Conservation (phyloP, 2,113 vertebrate species). For the Xiphias gladius region DNA sequence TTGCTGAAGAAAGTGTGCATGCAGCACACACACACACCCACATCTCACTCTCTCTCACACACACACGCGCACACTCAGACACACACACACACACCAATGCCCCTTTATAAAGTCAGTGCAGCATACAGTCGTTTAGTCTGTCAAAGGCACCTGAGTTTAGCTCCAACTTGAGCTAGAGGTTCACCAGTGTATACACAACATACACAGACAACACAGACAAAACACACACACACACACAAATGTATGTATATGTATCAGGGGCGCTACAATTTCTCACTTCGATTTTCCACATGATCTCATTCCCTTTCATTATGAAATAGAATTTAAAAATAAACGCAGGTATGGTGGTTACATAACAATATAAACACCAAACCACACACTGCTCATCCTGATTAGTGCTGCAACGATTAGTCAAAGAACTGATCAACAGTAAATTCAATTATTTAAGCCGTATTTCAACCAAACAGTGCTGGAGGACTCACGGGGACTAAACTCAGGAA, state of each 20-base stretch:
- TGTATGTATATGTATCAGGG: not conserved
- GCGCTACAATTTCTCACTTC: no score
- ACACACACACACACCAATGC: no score
- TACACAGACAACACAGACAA: conserved; percentile 13
- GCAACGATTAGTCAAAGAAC: no score
- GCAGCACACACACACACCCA: not conserved
- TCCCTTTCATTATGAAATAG: not conserved
- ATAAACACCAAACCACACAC: not conserved
- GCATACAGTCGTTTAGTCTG: conserved; percentile 33
- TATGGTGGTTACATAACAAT: not conserved
- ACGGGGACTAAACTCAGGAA: no score
- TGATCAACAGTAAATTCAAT: not conserved
- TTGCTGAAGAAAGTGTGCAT: not conserved
- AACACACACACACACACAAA: conserved; percentile 16
- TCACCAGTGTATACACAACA: conserved; percentile 58
- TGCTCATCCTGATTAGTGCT: no score
- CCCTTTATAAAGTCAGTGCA: conserved; percentile 56
- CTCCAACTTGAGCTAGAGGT: conserved; percentile 42
- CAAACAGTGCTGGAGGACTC: no score
- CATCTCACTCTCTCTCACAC: no score
- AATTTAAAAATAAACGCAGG: not conserved
- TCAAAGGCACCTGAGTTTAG: conserved; percentile 75
- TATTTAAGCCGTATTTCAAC: no score
- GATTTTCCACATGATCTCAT: not conserved
- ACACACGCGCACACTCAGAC: no score